These are phyloP conservation scores for Microtus obscurus DNA, from an alignment of 2,797 vertebrate species.

Conservation along the genomic window DNA sequence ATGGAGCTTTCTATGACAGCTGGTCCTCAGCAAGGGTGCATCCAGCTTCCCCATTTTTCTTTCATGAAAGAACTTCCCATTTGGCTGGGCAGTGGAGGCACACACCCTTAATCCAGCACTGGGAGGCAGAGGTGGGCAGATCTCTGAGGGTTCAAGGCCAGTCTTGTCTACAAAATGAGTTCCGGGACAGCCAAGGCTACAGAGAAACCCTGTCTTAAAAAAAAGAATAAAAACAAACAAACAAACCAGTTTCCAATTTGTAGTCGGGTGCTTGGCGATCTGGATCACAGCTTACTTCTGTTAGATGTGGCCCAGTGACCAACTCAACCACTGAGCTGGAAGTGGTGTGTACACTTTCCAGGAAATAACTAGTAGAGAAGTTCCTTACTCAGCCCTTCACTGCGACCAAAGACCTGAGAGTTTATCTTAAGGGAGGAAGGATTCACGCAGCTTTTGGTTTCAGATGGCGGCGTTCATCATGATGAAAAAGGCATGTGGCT, in stretches of 20 bases:
- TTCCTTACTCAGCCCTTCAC: neutral
- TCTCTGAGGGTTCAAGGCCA: neutral
- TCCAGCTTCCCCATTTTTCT: neutral
- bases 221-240: too few relatives aligned
- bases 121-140: neutral
- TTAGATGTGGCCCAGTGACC: neutral
- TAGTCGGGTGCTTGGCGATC: neutral
- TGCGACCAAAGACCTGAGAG: neutral
- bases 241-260: neutral
- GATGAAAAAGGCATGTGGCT: neutral
- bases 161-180: neutral
- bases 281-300: constrained; percentile 2
- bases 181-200: neutral
- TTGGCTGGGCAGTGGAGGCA: neutral
- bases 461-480: neutral
- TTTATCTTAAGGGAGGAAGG: neutral
- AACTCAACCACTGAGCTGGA: neutral
- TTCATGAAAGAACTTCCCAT: neutral
- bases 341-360: neutral
- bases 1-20: neutral
- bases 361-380: neutral
- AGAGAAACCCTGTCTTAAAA: neutral
- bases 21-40: neutral
- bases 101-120: neutral
- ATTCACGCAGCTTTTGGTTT: neutral